These are phyloP conservation scores for Synodontis membranacea DNA, from an alignment of 2,113 vertebrate species.

Conservation along the genomic window DNA sequence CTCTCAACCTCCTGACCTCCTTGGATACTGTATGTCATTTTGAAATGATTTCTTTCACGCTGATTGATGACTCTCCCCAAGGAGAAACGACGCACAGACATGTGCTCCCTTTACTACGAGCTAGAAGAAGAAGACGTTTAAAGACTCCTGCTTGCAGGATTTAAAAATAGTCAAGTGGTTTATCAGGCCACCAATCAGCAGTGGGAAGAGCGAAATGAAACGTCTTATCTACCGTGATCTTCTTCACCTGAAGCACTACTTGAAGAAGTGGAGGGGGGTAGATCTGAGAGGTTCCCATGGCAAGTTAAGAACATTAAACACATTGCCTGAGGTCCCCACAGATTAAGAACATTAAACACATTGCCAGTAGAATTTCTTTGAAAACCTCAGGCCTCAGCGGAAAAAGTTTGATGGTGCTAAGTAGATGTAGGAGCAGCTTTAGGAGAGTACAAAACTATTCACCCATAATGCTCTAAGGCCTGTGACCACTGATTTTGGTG, in stretches of 20 bases:
- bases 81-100: not conserved
- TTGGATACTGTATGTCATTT: not conserved
- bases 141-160: not conserved
- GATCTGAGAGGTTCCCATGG: not conserved
- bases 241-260: constrained; percentile 19
- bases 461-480: no score
- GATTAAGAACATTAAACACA: not conserved
- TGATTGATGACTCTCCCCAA: not conserved
- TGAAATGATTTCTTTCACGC: not conserved
- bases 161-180: not conserved
- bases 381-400: not conserved
- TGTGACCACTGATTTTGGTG: not conserved
- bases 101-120: not conserved
- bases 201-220: not conserved
- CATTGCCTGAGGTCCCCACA: not conserved
- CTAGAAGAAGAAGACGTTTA: not conserved
- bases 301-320: not conserved
- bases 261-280: not conserved
- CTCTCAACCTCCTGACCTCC: not conserved
- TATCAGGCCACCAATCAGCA: constrained; percentile 22
- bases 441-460: not conserved
- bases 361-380: not conserved
- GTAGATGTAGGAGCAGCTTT: not conserved
- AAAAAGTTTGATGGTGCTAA: not conserved
- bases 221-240: constrained; percentile 24